Evolutionary conservation across 1,140 invertebrate species (phyloP).

Genomic region (Pseudomyrmex dendroicus): DNA sequence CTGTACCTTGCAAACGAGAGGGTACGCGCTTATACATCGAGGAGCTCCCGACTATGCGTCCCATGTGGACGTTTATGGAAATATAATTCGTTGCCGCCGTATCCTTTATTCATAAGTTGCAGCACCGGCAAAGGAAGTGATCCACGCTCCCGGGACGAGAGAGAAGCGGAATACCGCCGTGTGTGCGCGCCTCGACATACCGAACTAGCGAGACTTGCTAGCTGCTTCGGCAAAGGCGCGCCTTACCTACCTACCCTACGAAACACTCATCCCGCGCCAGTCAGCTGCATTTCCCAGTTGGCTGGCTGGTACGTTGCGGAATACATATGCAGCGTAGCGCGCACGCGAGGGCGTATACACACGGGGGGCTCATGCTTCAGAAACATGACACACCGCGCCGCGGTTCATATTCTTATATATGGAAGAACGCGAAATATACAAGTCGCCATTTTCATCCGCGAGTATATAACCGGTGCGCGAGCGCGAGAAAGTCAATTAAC

Average conservation of each 20-base stretch:
- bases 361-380: slow-evolving; percentile 9
- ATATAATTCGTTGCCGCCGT: slow-evolving; percentile 68
- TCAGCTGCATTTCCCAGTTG: slow-evolving; percentile 60
- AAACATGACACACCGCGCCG: slow-evolving; percentile 11
- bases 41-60: slow-evolving; percentile 44
- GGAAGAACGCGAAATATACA: background rate
- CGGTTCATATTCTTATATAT: background rate
- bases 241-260: slow-evolving; percentile 15
- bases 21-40: slow-evolving; percentile 41
- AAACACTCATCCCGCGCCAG: slow-evolving; percentile 41
- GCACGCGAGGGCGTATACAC: background rate
- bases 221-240: slow-evolving; percentile 17
- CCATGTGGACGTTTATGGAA: slow-evolving; percentile 71
- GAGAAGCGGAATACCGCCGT: background rate
- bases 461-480: no score
- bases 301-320: slow-evolving; percentile 42
- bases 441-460: background rate
- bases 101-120: slow-evolving; percentile 72
- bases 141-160: background rate
- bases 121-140: slow-evolving; percentile 46
- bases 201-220: slow-evolving; percentile 13
- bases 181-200: background rate
- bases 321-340: slow-evolving; percentile 28
- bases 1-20: slow-evolving; percentile 35
- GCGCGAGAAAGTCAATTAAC: background rate